A percentile compares a stretch with the other conserved stretches of the same genome.
Evolutionary conservation across 2,888 invertebrate genomes (phyloP).

Genomic region (Andrena marginata): DNA sequence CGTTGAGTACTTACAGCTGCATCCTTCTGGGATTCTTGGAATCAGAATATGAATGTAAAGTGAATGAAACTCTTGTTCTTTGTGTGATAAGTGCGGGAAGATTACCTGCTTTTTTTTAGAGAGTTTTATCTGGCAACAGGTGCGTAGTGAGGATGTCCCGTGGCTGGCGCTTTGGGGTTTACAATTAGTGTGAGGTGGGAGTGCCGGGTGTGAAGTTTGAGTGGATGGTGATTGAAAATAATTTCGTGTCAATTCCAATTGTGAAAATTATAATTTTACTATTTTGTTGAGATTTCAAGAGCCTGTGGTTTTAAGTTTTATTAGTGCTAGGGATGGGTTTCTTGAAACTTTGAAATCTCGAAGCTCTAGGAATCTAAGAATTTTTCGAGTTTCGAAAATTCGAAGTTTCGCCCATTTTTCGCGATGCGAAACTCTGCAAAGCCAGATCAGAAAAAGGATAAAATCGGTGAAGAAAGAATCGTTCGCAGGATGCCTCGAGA

Average conservation of each 20-base stretch:
- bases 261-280: too few relatives aligned
- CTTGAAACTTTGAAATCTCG: too few relatives aligned
- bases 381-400: too few relatives aligned
- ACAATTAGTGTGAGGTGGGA: neutral
- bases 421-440: too few relatives aligned
- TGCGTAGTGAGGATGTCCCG: constrained; percentile 9
- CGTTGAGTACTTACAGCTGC: constrained; percentile 18
- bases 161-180: neutral
- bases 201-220: neutral
- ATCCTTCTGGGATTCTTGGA: neutral
- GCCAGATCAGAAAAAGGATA: too few relatives aligned
- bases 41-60: constrained; percentile 6
- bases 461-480: too few relatives aligned
- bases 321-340: too few relatives aligned
- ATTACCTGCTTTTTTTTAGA: constrained; percentile 25
- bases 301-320: neutral
- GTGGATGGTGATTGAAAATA: neutral
- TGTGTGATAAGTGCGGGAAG: constrained; percentile 11
- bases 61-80: constrained; percentile 38
- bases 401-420: too few relatives aligned
- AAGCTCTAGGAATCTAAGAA: too few relatives aligned
- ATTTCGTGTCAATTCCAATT: neutral
- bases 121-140: constrained; percentile 25
- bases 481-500: too few relatives aligned
- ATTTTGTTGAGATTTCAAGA: neutral